Percentiles rank a stretch among this genome's conserved stretches.
These are phyloP conservation scores for Aphis gossypii DNA, from an alignment of 1,140 invertebrate genomes.

Conservation along the genomic window DNA sequence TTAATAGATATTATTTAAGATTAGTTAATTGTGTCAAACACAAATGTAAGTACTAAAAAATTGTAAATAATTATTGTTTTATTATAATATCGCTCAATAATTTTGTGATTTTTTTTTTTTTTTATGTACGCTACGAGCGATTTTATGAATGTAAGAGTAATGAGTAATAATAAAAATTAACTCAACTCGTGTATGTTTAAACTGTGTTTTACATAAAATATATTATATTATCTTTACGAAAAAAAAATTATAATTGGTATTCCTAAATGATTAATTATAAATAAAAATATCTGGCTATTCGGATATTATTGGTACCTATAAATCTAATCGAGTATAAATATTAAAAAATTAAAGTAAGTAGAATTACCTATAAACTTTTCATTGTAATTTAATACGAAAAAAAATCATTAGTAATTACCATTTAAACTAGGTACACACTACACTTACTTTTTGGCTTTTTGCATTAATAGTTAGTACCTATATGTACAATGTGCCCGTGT, in stretches of 20 bases:
- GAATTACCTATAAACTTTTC: too few species aligned
- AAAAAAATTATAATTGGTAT: not conserved
- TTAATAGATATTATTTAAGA: not conserved
- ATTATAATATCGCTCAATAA: constrained; percentile 31
- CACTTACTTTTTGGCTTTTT: too few species aligned
- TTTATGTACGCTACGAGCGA: not conserved
- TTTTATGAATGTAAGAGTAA: not conserved
- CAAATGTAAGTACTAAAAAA: constrained; percentile 4
- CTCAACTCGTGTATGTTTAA: not conserved
- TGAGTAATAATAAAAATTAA: constrained; percentile 7
- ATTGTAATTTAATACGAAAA: not conserved
- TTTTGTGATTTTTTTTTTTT: constrained; percentile 8
- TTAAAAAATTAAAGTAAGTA: too few species aligned
- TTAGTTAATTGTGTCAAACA: not conserved
- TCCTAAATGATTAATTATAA: not conserved
- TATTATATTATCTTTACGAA: not conserved
- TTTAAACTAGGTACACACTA: not conserved
- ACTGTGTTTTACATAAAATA: not conserved
- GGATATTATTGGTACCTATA: too few species aligned
- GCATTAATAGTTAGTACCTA: too few species aligned
- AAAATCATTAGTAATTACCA: not conserved
- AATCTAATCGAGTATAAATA: too few species aligned
- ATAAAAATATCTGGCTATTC: not conserved
- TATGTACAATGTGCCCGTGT: too few species aligned
- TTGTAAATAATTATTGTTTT: constrained; percentile 43